Evolutionary conservation across 2,113 vertebrate species (phyloP).

Genomic region (Rhineura floridana): DNA sequence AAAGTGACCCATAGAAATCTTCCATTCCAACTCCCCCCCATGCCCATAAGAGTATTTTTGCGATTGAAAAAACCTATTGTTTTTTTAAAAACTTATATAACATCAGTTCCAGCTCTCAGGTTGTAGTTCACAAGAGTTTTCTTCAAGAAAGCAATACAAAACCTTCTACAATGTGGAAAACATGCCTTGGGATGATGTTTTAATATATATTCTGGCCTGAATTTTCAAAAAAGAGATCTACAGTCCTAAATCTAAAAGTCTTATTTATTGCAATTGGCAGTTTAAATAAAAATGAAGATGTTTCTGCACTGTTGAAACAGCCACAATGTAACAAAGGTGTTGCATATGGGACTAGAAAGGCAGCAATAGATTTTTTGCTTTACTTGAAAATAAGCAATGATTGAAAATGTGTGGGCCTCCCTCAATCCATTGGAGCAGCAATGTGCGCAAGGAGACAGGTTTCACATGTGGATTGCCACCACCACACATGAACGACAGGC

Average conservation of each 20-base stretch:
- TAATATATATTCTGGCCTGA: constrained; percentile 43
- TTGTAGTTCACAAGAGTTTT: constrained; percentile 35
- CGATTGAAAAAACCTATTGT: neutral
- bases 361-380: constrained; percentile 49
- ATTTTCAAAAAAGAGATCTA: constrained; percentile 46
- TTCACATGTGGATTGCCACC: too few species aligned
- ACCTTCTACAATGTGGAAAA: constrained; percentile 45
- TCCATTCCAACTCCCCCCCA: too few species aligned
- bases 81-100: constrained; percentile 42
- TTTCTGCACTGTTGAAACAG: constrained; percentile 53
- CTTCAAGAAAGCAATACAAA: constrained; percentile 43
- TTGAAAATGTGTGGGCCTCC: constrained; percentile 25
- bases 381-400: constrained; percentile 44
- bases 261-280: constrained; percentile 61
- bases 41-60: neutral
- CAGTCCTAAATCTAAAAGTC: constrained; percentile 55
- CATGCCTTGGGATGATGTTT: constrained; percentile 26
- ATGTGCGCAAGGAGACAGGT: too few species aligned
- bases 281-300: constrained; percentile 58
- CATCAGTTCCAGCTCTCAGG: constrained; percentile 38
- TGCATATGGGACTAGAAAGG: constrained; percentile 51
- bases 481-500: neutral
- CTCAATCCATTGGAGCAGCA: neutral
- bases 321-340: constrained; percentile 63
- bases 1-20: too few species aligned